Evolutionary conservation across 2,113 vertebrate genomes (phyloP).

Genomic region (Polypterus senegalus): DNA sequence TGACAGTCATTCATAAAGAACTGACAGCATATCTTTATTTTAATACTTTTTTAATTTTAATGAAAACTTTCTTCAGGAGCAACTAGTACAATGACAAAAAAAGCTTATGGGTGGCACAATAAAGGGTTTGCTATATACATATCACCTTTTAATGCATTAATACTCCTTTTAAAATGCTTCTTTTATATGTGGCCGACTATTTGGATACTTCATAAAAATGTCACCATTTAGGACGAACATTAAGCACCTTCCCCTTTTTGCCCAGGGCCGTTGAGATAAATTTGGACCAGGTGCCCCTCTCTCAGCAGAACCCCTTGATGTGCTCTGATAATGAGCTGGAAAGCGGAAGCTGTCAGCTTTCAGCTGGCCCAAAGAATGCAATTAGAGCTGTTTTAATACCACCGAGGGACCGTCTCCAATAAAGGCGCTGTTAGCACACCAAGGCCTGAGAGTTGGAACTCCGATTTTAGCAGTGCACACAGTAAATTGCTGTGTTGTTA

Average conservation of each 20-base stretch:
- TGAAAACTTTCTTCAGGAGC: too few relatives aligned
- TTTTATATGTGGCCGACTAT: slow-evolving; percentile 67
- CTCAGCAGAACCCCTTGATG: slow-evolving; percentile 66
- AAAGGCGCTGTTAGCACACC: slow-evolving; percentile 40
- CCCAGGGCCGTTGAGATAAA: slow-evolving; percentile 69
- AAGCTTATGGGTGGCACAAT: slow-evolving; percentile 1
- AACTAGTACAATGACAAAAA: too few relatives aligned
- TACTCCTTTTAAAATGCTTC: slow-evolving; percentile 60
- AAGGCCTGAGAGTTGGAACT: background rate
- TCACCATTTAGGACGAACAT: slow-evolving; percentile 88
- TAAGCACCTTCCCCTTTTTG: slow-evolving; percentile 74
- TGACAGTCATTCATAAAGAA: too few relatives aligned
- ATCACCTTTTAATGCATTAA: slow-evolving; percentile 48
- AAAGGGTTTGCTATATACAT: slow-evolving; percentile 19
- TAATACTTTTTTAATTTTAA: too few relatives aligned
- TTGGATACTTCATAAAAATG: slow-evolving; percentile 80
- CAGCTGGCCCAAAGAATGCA: slow-evolving; percentile 63
- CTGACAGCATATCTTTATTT: too few relatives aligned
- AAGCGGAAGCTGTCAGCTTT: slow-evolving; percentile 61
- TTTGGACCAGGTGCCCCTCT: slow-evolving; percentile 66
- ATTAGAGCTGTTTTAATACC: slow-evolving; percentile 59
- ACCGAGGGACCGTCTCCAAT: slow-evolving; percentile 48
- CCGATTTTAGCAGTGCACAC: too few relatives aligned
- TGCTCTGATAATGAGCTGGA: slow-evolving; percentile 63
- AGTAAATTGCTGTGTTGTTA: too few relatives aligned